Evolutionary conservation across 1,140 invertebrate species (phyloP), one percentile per base, ranked within the genome.

Genomic region (Hypsibius dujardini): DNA sequence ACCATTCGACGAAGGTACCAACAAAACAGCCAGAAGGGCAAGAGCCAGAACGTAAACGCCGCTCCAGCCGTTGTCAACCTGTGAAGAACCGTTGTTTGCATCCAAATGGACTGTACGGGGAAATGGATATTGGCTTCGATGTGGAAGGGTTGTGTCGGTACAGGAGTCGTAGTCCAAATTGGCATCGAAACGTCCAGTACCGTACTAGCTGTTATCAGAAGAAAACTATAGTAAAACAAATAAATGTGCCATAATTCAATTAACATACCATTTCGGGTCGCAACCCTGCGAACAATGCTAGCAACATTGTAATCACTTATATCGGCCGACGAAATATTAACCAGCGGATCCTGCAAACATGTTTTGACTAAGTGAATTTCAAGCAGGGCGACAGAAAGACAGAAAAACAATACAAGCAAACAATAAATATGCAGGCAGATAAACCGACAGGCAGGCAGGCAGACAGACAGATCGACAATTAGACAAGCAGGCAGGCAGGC

Each of bases 1-100:
- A 56, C 7, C 7, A 56, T 12, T 56, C n/a, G 7, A n/a, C 50
- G 50, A n/a, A 56, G 50, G 7, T 12, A 56, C 7, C 50, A 56
- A 7, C 7, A 56, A 56, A 56, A 56, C 7, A 56, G 50, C 7
- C 7, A 56, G 50, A 56, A 56, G 50, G 50, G 50, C 50, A 56
- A n/a, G n/a, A 56, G 50, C 50, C 50, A 56, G 50, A 56, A 56
- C 7, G 50, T 56, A 56, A 56, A 56, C 7, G 50, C 50, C 7
- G 50, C 50, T 7, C 50, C 50, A 12, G 50, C 50, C n/a, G 50
- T 56, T 12, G 50, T 56, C 50, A 56, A n/a, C n/a, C 50, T 56
- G 50, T 56, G 50, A 56, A 56, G 50, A n/a, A 56, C n/a, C 7
- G 50, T 56, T n/a, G 50, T 56, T n/a, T 56, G 50, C n/a, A 56